Evolutionary conservation across 2,113 vertebrate genomes (phyloP), one percentile per base, ranked within the genome.

Genomic region (Hypomesus transpacificus): DNA sequence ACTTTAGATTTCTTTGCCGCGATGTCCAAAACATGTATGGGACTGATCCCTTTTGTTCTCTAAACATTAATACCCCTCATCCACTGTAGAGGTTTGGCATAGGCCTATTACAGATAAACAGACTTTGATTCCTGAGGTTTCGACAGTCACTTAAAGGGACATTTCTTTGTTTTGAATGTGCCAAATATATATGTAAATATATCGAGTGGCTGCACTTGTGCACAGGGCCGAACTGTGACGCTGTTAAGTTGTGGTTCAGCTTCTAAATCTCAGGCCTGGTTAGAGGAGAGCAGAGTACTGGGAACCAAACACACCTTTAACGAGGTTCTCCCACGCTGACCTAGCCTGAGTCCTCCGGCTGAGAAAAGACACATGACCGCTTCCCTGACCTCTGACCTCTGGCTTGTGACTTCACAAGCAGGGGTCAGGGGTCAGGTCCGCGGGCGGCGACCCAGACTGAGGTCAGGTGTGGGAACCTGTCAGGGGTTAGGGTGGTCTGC

Each of bases 171-270:
- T 86, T 84, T 87, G 68, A 88, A 88, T 87, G 88, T 91, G 90
- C 89, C 91, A 92, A 91, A 91, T 87, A 80, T 84, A 81, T 78
- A 77, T 85, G 78, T 68, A 86, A 82, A 80, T 83, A 81, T 78
- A 77, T 85, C 78, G 66, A 86, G 82, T 84, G 80, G 82, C 85
- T 86, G 75, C 83, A 70, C 62, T 70, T 74, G 65, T 76, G 73
- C 75, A 86, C 73, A 74, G 74, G 71, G 71, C 75, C 57, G 74
- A 69, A 76, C 66, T 78, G 65, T 54, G 31, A 76, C 75, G 80
- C 83, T 86, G 67, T 81, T 63, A 86, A 84, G 74, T 56, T 71
- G 77, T 31, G 28, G 54, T 46, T 65, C 34, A 61, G 56, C 62
- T 60, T 61, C 78, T 54, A 22, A 72, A 74, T 51, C 74, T 74